Evolutionary conservation across 53 echinoderm and acorn worm genomes (phyloP).

Genomic region (Henricia sp.): DNA sequence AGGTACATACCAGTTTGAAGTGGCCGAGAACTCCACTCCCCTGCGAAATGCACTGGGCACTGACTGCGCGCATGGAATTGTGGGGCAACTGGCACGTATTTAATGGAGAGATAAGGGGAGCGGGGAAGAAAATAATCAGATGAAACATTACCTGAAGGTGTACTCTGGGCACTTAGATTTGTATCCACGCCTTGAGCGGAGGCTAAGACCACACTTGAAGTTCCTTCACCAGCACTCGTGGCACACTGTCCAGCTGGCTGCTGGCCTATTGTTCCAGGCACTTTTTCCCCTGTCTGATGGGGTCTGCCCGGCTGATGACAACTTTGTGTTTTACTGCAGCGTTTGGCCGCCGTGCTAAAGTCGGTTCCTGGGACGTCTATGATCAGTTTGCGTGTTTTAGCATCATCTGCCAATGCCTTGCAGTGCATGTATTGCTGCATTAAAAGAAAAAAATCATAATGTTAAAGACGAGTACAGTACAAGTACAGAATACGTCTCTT

Average conservation of each 20-base stretch:
- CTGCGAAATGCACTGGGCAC: too few species aligned
- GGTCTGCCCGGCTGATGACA: background rate
- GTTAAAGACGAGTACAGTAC: too few species aligned
- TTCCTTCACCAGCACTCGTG: background rate
- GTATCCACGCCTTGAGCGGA: background rate
- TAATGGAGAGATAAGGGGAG: too few species aligned
- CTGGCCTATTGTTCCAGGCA: background rate
- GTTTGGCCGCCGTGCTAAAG: constrained; percentile 4
- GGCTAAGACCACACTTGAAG: background rate
- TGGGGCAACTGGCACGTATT: too few species aligned
- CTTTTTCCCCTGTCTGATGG: too few species aligned
- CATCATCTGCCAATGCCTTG: constrained; percentile 52
- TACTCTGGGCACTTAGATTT: background rate
- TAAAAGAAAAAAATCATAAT: background rate
- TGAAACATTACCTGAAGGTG: background rate
- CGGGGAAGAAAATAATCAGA: too few species aligned
- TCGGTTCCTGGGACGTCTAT: background rate
- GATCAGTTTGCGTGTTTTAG: constrained; percentile 21
- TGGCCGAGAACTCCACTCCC: too few species aligned
- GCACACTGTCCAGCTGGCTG: background rate
- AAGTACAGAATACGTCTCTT: too few species aligned
- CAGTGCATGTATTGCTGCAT: constrained; percentile 35
- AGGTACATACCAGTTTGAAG: too few species aligned
- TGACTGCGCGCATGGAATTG: too few species aligned
- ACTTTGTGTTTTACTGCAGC: constrained; percentile 7